These are phyloP conservation scores for Phania funesta DNA, from an alignment of 2,888 invertebrate species.

Conservation along the genomic window DNA sequence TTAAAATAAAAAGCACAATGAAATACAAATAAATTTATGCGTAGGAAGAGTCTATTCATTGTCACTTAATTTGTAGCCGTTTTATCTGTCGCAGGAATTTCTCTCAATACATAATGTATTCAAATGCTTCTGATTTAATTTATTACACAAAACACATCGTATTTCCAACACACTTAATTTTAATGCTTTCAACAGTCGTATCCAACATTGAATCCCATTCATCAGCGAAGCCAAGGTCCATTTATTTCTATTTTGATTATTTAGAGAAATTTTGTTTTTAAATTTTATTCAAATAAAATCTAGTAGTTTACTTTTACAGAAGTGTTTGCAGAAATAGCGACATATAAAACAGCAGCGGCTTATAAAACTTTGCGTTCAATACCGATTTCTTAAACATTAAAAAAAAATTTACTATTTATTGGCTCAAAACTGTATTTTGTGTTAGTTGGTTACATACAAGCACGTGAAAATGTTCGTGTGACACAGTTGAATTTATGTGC, in stretches of 20 bases:
- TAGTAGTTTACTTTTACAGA: neutral
- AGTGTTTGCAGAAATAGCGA: neutral
- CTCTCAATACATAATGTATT: constrained; percentile 45
- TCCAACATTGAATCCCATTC: constrained; percentile 50
- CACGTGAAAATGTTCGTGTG: too few species aligned
- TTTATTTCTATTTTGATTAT: constrained; percentile 46
- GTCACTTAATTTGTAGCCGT: constrained; percentile 39
- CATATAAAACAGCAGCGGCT: too few species aligned
- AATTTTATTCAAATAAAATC: constrained; percentile 4
- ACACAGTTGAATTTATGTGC: too few species aligned
- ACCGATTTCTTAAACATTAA: too few species aligned
- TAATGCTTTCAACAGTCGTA: constrained; percentile 62
- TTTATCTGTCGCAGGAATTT: constrained; percentile 42
- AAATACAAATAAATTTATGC: constrained; percentile 34
- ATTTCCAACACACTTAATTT: constrained; percentile 59
- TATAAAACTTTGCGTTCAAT: too few species aligned
- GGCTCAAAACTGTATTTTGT: too few species aligned
- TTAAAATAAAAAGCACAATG: constrained; percentile 12
- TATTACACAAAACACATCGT: constrained; percentile 59
- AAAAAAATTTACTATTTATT: too few species aligned
- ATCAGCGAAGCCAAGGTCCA: constrained; percentile 41
- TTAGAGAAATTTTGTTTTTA: constrained; percentile 35
- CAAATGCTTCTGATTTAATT: constrained; percentile 55
- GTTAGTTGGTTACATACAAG: too few species aligned
- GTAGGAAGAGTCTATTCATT: constrained; percentile 38